A percentile compares a stretch with the other conserved stretches of the same genome.
phyloP scores from a whole-genome alignment of 1,140 invertebrate genomes.

The Plectrocnemia conspersa region DNA sequence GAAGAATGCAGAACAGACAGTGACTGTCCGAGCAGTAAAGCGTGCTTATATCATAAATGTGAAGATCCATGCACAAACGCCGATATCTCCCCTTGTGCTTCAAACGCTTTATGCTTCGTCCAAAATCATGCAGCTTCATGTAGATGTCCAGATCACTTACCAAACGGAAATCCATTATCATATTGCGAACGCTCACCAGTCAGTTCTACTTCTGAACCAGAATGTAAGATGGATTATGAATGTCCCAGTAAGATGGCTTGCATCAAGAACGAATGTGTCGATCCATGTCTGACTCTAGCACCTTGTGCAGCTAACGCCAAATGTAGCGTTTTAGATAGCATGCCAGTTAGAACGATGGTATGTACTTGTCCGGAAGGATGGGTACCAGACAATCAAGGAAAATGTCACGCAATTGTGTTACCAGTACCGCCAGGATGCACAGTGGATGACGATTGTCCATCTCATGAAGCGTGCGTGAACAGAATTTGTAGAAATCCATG shows the following conservation, averaged over 20 bases:
- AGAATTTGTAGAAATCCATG: constrained; percentile 81
- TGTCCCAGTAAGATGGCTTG: constrained; percentile 77
- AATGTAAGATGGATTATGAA: constrained; percentile 73
- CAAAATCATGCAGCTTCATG: constrained; percentile 72
- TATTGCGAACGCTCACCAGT: constrained; percentile 61
- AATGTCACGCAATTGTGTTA: constrained; percentile 68
- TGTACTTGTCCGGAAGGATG: constrained; percentile 80
- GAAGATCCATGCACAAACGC: constrained; percentile 66
- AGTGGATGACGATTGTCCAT: constrained; percentile 70
- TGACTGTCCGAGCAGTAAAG: constrained; percentile 67
- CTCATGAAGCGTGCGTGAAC: constrained; percentile 76
- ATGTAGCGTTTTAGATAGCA: constrained; percentile 74
- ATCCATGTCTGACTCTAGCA: constrained; percentile 69
- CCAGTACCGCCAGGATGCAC: constrained; percentile 67
- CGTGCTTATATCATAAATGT: constrained; percentile 68
- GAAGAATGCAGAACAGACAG: constrained; percentile 72
- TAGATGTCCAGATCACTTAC: constrained; percentile 68
- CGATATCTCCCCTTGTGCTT: constrained; percentile 64
- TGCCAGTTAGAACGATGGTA: constrained; percentile 77
- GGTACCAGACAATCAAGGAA: constrained; percentile 69
- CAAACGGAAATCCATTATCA: constrained; percentile 70
- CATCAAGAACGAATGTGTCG: constrained; percentile 70
- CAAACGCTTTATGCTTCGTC: constrained; percentile 73
- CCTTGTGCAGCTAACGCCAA: constrained; percentile 66
- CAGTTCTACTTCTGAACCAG: constrained; percentile 53